Conservation (phyloP, 2,113 vertebrate genomes). For the Saguinus imperator region DNA sequence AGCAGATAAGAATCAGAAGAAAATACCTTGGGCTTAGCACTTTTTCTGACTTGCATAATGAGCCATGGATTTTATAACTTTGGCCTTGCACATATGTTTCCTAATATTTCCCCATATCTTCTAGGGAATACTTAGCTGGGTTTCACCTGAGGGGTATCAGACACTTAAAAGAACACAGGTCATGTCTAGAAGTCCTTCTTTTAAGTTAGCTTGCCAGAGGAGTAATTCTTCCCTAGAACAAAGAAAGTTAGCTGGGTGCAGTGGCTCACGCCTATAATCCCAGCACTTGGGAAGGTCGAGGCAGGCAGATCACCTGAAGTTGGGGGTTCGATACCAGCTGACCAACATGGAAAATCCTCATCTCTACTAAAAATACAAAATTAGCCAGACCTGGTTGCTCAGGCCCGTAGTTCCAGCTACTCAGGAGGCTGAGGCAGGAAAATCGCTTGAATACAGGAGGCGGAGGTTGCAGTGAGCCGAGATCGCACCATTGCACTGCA, state of each 20-base stretch:
- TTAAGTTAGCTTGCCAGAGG: neutral
- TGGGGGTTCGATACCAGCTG: too few relatives aligned
- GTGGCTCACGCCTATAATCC: too few relatives aligned
- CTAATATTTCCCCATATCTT: constrained; percentile 48
- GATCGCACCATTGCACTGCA: too few relatives aligned
- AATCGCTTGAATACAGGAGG: too few relatives aligned
- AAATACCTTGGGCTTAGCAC: constrained; percentile 47
- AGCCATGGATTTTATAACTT: constrained; percentile 63
- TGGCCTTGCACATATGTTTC: constrained; percentile 54
- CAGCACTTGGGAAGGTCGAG: too few relatives aligned
- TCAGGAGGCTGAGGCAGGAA: too few relatives aligned
- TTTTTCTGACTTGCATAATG: constrained; percentile 62
- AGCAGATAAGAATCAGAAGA: constrained; percentile 67
- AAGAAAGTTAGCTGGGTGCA: neutral
- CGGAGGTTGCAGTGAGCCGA: too few relatives aligned
- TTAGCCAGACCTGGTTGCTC: too few relatives aligned
- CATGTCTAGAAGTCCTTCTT: constrained; percentile 33
- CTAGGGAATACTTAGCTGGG: constrained; percentile 42
- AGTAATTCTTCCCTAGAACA: constrained; percentile 47
- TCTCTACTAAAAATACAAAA: too few relatives aligned
- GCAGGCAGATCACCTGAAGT: too few relatives aligned
- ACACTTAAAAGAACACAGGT: neutral
- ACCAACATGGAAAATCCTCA: too few relatives aligned
- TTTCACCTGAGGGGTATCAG: constrained; percentile 24
- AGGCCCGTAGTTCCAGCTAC: too few relatives aligned